These are phyloP conservation scores for Xenops minutus DNA, from an alignment of 2,797 vertebrate genomes.

Conservation along the genomic window DNA sequence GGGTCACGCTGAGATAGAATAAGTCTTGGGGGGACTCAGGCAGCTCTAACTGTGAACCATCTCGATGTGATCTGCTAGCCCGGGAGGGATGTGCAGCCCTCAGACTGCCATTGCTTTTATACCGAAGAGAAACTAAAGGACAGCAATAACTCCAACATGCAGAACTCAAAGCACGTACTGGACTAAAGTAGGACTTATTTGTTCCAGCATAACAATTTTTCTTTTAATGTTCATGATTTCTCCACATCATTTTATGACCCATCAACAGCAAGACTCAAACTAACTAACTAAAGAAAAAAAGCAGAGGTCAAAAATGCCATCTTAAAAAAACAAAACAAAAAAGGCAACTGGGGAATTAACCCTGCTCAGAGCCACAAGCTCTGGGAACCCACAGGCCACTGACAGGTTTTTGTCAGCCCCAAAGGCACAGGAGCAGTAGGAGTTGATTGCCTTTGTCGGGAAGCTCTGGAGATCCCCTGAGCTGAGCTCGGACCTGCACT, in stretches of 20 bases:
- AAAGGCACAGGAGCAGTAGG: neutral
- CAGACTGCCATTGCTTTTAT: neutral
- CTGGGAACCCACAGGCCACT: neutral
- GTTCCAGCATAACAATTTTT: neutral
- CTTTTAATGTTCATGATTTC: neutral
- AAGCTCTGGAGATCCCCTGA: neutral
- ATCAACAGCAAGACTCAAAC: neutral
- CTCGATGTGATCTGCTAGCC: neutral
- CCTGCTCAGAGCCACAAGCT: neutral
- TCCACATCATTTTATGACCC: neutral
- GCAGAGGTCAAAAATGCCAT: neutral
- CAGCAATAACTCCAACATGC: neutral
- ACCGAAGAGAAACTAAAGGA: neutral
- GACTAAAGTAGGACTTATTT: neutral
- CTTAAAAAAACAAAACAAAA: neutral
- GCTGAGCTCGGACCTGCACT: neutral
- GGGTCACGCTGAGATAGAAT: rapidly evolving
- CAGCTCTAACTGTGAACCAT: neutral
- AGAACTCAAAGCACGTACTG: neutral
- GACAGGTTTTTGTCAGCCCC: neutral
- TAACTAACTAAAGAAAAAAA: neutral
- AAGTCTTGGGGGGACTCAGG: rapidly evolving
- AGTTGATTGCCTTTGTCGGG: neutral
- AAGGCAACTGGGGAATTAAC: neutral
- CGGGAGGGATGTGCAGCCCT: neutral